A percentile compares a stretch with the other conserved stretches of the same genome.
Evolutionary conservation across 2,797 vertebrate species (phyloP).

Genomic region (Alectoris magna): DNA sequence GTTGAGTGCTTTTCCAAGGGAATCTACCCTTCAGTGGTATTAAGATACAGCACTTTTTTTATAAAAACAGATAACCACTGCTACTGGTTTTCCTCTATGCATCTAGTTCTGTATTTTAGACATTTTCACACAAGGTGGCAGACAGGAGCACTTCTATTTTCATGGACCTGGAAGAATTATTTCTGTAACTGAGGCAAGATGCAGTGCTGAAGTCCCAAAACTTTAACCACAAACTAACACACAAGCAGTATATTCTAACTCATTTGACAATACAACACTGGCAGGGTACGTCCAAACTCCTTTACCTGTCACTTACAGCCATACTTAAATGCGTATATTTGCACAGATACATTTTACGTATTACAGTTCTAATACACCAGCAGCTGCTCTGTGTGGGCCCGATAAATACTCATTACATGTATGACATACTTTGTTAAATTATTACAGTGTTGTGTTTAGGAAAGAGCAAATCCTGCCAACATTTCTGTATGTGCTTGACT

Average conservation of each 20-base stretch:
- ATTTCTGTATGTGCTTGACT: slow-evolving; percentile 23
- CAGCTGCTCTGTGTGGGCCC: background rate
- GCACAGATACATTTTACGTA: background rate
- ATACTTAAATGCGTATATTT: background rate
- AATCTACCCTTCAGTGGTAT: background rate
- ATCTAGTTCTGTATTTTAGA: slow-evolving; percentile 9
- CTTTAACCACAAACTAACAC: background rate
- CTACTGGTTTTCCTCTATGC: background rate
- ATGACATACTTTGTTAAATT: slow-evolving; percentile 6
- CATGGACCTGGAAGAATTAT: background rate
- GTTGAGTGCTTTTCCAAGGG: background rate
- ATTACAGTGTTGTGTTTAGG: background rate
- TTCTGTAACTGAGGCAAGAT: background rate
- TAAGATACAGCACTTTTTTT: background rate
- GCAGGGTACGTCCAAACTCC: background rate
- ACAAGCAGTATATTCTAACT: background rate
- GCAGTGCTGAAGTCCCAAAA: background rate
- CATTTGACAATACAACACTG: background rate
- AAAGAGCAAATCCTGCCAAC: slow-evolving; percentile 21
- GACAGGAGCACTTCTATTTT: slow-evolving; percentile 29
- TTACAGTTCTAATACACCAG: background rate
- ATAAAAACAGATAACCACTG: rapidly evolving
- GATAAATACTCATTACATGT: background rate
- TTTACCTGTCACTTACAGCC: background rate
- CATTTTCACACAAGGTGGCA: slow-evolving; percentile 71